These are phyloP conservation scores for Hepsetus odoe DNA, from an alignment of 2,113 vertebrate genomes.

Conservation along the genomic window DNA sequence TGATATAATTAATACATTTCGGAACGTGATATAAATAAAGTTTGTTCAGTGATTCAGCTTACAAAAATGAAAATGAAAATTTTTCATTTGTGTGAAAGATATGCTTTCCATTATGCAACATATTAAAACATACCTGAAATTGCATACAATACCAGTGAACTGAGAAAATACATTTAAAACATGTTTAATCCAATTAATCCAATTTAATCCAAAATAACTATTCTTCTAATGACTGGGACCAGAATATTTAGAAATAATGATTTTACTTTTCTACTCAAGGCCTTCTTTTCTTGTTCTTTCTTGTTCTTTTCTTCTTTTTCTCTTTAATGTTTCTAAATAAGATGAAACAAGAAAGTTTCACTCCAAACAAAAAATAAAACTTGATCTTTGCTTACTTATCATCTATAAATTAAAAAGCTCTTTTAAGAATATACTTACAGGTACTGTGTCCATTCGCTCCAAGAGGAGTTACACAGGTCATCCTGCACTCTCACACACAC, in stretches of 20 bases:
- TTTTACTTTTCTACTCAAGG: constrained; percentile 20
- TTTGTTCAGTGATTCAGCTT: too few species aligned
- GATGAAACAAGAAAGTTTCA: background rate
- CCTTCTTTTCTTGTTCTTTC: constrained; percentile 13
- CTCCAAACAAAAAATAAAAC: background rate
- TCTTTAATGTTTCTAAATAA: constrained; percentile 34
- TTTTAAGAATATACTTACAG: constrained; percentile 55
- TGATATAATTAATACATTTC: too few species aligned
- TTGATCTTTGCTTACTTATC: background rate
- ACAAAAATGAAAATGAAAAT: too few species aligned
- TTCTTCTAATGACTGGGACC: background rate
- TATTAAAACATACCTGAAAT: too few species aligned
- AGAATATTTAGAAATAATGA: background rate
- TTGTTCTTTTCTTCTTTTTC: constrained; percentile 7
- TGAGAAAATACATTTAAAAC: too few species aligned
- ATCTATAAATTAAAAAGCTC: background rate
- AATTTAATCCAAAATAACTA: too few species aligned
- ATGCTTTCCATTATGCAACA: too few species aligned
- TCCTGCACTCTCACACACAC: constrained; percentile 71
- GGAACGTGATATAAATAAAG: too few species aligned
- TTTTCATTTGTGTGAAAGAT: too few species aligned
- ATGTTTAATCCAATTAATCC: too few species aligned
- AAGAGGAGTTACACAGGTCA: constrained; percentile 65
- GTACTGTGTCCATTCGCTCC: constrained; percentile 71
- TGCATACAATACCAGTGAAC: too few species aligned